Evolutionary conservation across 2,888 invertebrate genomes (phyloP).

Genomic region (Gerris lacustris): DNA sequence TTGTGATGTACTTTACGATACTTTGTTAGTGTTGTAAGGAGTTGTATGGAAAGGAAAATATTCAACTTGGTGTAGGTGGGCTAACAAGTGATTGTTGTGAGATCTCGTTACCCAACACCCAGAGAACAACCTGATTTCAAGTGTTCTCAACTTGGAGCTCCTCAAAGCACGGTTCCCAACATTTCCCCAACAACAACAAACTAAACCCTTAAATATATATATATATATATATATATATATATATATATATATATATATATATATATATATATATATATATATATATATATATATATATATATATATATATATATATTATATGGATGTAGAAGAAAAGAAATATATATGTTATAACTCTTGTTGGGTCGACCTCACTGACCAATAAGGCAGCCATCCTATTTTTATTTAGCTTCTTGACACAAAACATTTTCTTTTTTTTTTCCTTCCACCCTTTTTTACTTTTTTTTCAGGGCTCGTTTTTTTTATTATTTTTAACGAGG

Average conservation of each 20-base stretch:
- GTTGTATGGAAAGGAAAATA: too few species aligned
- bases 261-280: not conserved
- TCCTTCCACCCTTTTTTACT: not conserved
- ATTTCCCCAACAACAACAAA: too few species aligned
- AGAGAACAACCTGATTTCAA: not conserved
- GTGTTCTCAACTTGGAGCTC: not conserved
- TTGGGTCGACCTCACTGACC: not conserved
- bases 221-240: too few species aligned
- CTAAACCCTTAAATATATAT: not conserved
- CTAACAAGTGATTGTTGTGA: not conserved
- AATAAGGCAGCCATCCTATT: not conserved
- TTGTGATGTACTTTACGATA: not conserved
- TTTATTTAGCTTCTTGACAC: not conserved
- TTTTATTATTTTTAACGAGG: slow-evolving; percentile 5
- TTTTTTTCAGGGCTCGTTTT: not conserved
- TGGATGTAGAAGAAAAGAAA: too few species aligned
- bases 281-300: not conserved
- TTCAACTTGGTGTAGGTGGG: not conserved
- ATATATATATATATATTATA: too few species aligned
- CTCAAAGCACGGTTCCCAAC: not conserved
- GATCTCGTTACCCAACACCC: slow-evolving; percentile 2
- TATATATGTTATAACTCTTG: not conserved
- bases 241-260: too few species aligned
- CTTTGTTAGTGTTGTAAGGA: not conserved
- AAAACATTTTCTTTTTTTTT: not conserved